Evolutionary conservation across 2,113 vertebrate genomes (phyloP).

Genomic region (Daubentonia madagascariensis): DNA sequence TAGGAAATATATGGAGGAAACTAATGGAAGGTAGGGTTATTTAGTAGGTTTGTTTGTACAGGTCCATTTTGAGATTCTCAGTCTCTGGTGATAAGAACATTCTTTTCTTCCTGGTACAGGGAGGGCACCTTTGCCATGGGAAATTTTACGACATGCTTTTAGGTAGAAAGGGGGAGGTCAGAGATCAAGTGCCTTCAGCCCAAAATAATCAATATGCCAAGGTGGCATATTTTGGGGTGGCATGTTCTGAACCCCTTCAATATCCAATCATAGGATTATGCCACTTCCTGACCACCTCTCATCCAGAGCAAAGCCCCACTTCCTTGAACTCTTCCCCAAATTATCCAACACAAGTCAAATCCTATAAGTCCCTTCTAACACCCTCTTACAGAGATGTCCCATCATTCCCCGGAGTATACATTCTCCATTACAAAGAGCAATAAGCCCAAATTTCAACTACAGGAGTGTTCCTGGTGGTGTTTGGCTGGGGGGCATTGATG

Average conservation of each 20-base stretch:
- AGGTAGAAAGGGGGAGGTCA: not conserved
- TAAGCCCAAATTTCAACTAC: not conserved
- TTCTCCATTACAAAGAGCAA: not conserved
- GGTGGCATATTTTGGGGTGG: not conserved
- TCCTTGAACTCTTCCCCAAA: not conserved
- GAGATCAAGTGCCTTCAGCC: not conserved
- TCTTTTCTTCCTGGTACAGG: not conserved
- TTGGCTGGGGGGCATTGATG: not conserved
- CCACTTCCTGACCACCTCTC: not conserved
- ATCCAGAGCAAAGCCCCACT: not conserved
- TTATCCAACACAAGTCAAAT: not conserved
- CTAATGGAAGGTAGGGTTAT: not conserved
- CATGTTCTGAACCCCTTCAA: not conserved
- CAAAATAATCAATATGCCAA: not conserved
- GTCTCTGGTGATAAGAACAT: not conserved
- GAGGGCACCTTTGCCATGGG: not conserved
- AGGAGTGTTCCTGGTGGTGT: not conserved
- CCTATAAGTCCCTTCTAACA: not conserved
- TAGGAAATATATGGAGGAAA: not conserved
- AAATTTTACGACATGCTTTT: not conserved
- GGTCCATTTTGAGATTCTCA: not conserved
- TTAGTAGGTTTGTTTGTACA: not conserved
- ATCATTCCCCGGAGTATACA: not conserved
- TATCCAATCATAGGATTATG: not conserved
- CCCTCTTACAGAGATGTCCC: not conserved